These are phyloP conservation scores for Otus scops DNA, from an alignment of 2,797 vertebrate genomes.

Conservation along the genomic window DNA sequence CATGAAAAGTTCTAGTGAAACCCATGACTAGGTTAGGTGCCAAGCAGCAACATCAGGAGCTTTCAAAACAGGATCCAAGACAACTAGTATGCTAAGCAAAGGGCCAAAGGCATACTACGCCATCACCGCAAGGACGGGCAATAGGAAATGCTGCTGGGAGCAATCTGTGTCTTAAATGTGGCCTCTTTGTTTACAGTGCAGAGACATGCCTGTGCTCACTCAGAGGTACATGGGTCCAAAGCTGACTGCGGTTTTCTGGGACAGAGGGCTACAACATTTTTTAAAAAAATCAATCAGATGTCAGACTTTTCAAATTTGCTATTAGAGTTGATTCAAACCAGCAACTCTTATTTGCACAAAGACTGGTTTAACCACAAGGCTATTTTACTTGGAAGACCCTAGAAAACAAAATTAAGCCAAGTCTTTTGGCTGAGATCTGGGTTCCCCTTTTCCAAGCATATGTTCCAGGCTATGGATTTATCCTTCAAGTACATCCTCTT, in stretches of 20 bases:
- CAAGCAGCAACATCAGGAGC: neutral
- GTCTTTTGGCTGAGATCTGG: neutral
- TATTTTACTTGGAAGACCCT: conserved; percentile 1
- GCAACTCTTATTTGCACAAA: neutral
- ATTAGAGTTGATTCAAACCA: neutral
- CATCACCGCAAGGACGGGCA: rapidly evolving
- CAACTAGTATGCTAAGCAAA: neutral
- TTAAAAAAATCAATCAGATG: rapidly evolving
- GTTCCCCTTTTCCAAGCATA: neutral
- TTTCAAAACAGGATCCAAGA: conserved; percentile 1
- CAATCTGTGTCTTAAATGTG: neutral
- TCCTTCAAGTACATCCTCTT: neutral
- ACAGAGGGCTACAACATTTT: neutral
- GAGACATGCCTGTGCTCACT: neutral
- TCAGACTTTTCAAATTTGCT: neutral
- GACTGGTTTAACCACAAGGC: neutral
- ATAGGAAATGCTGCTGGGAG: neutral
- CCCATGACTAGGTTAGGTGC: neutral
- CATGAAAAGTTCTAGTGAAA: neutral
- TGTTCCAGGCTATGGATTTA: neutral
- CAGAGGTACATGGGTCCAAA: neutral
- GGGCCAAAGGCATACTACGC: neutral
- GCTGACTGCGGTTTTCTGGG: neutral
- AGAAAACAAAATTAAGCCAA: neutral
- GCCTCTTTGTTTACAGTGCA: neutral